Evolutionary conservation across 1,140 invertebrate genomes (phyloP).

Genomic region (Pristionchus pacificus): DNA sequence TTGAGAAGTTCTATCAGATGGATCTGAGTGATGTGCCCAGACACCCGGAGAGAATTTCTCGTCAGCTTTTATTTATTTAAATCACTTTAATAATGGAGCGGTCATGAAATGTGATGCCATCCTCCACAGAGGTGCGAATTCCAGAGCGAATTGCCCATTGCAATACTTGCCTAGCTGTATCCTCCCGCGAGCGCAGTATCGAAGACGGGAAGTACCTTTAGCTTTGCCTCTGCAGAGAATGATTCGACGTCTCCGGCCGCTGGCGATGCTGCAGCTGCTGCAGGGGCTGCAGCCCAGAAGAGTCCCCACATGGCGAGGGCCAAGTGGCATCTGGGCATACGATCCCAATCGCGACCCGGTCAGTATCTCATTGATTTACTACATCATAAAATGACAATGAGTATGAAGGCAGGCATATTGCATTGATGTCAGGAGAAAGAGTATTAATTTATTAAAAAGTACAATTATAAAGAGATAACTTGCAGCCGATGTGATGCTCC

Average conservation of each 20-base stretch:
- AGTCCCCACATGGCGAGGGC: slow-evolving; percentile 78
- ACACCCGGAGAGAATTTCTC: slow-evolving; percentile 91
- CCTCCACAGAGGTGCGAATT: too few species aligned
- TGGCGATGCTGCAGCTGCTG: not conserved
- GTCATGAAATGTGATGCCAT: too few species aligned
- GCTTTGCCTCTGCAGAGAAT: not conserved
- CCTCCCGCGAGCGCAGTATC: too few species aligned
- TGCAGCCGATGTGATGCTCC: slow-evolving; percentile 98
- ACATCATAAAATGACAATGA: slow-evolving; percentile 58
- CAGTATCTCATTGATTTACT: not conserved
- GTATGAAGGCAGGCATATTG: too few species aligned
- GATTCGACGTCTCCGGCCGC: slow-evolving; percentile 50
- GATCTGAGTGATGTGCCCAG: slow-evolving; percentile 63
- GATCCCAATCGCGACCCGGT: slow-evolving; percentile 83
- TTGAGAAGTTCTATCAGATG: slow-evolving; percentile 56
- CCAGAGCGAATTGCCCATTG: too few species aligned
- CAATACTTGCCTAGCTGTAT: too few species aligned
- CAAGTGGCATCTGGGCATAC: slow-evolving; percentile 96
- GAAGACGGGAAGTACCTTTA: too few species aligned
- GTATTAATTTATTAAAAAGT: slow-evolving; percentile 67
- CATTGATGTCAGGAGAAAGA: not conserved
- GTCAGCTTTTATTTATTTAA: slow-evolving; percentile 59
- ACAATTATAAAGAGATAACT: slow-evolving; percentile 86
- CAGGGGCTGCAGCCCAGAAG: not conserved
- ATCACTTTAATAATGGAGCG: not conserved